Evolutionary conservation across 1,140 invertebrate species (phyloP).

Genomic region (Saccostrea glomerata): DNA sequence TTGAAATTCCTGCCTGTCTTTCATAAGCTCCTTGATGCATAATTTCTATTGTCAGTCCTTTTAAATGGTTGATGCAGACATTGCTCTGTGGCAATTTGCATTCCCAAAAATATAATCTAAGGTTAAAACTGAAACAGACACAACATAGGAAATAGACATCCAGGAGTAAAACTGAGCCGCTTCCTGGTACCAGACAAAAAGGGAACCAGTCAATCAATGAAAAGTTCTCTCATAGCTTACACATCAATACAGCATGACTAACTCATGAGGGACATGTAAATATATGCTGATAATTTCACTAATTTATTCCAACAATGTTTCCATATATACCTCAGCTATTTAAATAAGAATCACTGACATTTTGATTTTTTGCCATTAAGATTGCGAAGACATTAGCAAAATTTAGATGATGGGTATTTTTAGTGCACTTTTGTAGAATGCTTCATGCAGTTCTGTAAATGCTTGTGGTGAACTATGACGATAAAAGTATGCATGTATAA

Average conservation of each 20-base stretch:
- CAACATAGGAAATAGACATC: neutral
- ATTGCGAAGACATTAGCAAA: neutral
- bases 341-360: constrained; percentile 16
- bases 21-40: too few species aligned
- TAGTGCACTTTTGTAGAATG: neutral
- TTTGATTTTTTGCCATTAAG: constrained; percentile 12
- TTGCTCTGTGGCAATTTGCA: too few species aligned
- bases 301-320: neutral
- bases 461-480: neutral
- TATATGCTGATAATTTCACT: constrained; percentile 5
- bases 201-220: neutral
- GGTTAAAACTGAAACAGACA: neutral
- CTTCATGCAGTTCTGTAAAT: neutral
- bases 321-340: neutral
- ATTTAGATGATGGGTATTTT: neutral
- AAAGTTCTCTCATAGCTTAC: neutral
- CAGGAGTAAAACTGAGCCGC: neutral
- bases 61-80: too few species aligned
- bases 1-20: too few species aligned
- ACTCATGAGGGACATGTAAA: neutral
- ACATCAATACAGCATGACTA: neutral
- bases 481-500: neutral
- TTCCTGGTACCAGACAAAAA: neutral
- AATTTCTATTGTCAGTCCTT: too few species aligned
- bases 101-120: neutral